These are phyloP conservation scores for Plodia interpunctella DNA, from an alignment of 1,140 invertebrate species.

Conservation along the genomic window DNA sequence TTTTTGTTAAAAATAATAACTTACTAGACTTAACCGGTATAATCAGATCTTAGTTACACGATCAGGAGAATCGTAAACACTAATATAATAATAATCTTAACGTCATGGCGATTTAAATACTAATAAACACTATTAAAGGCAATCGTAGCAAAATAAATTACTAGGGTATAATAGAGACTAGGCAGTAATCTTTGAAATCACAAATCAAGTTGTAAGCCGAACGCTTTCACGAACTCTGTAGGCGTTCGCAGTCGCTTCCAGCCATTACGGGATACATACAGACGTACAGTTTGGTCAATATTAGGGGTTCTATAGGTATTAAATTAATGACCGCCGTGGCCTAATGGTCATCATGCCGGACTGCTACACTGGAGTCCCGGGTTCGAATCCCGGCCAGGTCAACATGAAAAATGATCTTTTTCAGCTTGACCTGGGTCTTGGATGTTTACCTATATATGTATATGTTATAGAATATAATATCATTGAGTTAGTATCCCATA, in stretches of 20 bases:
- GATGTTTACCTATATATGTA: too few relatives aligned
- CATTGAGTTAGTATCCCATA: too few relatives aligned
- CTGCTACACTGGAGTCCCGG: too few relatives aligned
- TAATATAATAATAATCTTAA: slow-evolving; percentile 23
- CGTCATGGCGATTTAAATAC: slow-evolving; percentile 17
- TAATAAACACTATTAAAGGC: slow-evolving; percentile 5
- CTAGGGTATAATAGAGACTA: slow-evolving; percentile 56
- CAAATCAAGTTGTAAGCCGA: slow-evolving; percentile 72
- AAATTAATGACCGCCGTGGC: too few relatives aligned
- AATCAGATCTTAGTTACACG: neutral
- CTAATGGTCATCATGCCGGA: too few relatives aligned
- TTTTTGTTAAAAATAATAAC: neutral
- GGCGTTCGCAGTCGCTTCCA: slow-evolving; percentile 59
- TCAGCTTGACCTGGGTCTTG: too few relatives aligned
- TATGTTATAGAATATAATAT: too few relatives aligned
- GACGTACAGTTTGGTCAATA: neutral
- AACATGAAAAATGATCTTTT: too few relatives aligned
- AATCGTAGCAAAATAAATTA: slow-evolving; percentile 48
- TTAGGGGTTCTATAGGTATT: neutral
- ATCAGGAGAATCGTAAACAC: slow-evolving; percentile 11
- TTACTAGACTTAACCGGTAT: too few relatives aligned
- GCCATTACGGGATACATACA: slow-evolving; percentile 42
- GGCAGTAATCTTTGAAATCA: slow-evolving; percentile 70
- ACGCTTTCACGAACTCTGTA: slow-evolving; percentile 68
- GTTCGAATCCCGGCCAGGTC: too few relatives aligned